Conservation (phyloP, 1,140 invertebrate genomes). For the Orchesella cincta region DNA sequence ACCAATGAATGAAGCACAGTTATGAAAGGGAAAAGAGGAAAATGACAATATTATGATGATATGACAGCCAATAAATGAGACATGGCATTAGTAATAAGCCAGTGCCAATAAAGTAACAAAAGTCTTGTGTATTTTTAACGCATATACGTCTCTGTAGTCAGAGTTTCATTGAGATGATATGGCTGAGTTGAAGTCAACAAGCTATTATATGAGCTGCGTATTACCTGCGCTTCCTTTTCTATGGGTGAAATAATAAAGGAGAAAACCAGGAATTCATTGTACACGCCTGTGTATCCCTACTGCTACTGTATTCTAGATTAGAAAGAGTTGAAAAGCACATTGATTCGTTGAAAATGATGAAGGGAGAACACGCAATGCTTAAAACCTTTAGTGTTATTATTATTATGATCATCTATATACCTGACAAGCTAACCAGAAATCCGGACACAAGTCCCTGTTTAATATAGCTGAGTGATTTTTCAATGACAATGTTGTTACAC, state of each 20-base stretch:
- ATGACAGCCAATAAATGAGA: constrained; percentile 18
- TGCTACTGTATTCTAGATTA: not conserved
- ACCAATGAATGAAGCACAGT: not conserved
- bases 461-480: constrained; percentile 21
- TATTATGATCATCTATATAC: constrained; percentile 11
- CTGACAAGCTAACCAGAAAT: constrained; percentile 16
- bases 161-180: not conserved
- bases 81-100: constrained; percentile 10
- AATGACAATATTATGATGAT: constrained; percentile 15
- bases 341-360: constrained; percentile 21
- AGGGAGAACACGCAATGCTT: constrained; percentile 16
- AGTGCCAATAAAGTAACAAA: not conserved
- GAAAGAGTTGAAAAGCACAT: constrained; percentile 3
- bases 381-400: constrained; percentile 19
- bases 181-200: constrained; percentile 13
- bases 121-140: not conserved
- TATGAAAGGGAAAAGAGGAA: constrained; percentile 1
- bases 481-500: constrained; percentile 18
- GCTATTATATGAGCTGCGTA: not conserved
- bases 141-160: not conserved
- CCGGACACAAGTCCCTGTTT: constrained; percentile 11
- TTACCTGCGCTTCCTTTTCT: too few relatives aligned
- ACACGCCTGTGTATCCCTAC: too few relatives aligned
- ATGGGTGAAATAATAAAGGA: too few relatives aligned
- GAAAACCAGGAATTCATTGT: too few relatives aligned